A percentile compares a stretch with the other conserved stretches of the same genome.
Conservation (phyloP, 2,113 vertebrate species). For the Proteles cristata region DNA sequence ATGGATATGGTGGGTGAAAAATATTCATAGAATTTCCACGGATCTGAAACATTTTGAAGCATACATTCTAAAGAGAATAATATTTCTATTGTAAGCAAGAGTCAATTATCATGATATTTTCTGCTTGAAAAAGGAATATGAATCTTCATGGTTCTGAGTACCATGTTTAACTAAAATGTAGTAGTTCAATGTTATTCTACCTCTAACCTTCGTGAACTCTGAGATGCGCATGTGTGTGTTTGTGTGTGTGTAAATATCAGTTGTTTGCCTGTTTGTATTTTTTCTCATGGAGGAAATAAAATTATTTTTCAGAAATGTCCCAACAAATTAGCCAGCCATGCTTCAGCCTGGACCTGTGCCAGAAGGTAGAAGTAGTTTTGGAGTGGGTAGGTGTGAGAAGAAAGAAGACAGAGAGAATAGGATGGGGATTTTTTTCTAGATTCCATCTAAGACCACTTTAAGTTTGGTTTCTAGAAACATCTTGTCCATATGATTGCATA, state of each 20-base stretch:
- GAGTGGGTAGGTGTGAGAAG: background rate
- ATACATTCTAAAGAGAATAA: background rate
- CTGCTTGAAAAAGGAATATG: conserved; percentile 1
- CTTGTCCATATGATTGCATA: background rate
- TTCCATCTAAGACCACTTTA: background rate
- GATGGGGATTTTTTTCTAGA: background rate
- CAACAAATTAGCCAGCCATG: background rate
- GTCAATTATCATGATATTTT: background rate
- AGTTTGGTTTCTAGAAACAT: background rate
- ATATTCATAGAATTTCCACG: background rate
- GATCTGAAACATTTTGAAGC: conserved; percentile 6
- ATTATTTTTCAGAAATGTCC: background rate
- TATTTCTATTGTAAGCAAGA: background rate
- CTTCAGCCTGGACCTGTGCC: background rate
- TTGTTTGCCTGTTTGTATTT: background rate
- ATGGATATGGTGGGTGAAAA: background rate
- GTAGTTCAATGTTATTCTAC: background rate
- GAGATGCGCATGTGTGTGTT: background rate
- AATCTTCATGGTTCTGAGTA: background rate
- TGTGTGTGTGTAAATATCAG: background rate
- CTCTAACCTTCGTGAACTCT: background rate
- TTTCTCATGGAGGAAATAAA: background rate
- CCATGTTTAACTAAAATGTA: background rate
- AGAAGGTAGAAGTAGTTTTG: background rate
- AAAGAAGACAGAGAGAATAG: background rate